Conservation (phyloP, 2,113 vertebrate genomes). For the Apodemus speciosus region DNA sequence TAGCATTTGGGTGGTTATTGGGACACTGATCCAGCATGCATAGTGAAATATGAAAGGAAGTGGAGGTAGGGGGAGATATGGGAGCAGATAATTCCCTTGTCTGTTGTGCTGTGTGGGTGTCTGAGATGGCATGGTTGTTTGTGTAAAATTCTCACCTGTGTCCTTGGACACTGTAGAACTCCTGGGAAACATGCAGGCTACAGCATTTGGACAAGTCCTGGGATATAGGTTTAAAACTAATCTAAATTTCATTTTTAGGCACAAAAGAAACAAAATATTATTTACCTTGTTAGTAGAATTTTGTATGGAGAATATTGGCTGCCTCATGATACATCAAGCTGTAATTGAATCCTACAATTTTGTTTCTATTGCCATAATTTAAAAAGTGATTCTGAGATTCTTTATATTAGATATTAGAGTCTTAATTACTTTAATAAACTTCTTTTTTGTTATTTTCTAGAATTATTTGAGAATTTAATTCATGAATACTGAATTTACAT, state of each 20-base stretch:
- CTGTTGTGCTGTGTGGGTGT: too few species aligned
- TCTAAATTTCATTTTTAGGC: neutral
- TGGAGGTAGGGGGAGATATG: too few species aligned
- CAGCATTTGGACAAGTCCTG: too few species aligned
- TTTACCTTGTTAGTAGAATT: neutral
- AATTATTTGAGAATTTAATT: neutral
- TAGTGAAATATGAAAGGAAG: too few species aligned
- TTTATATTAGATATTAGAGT: neutral
- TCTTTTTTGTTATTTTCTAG: neutral
- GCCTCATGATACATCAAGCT: neutral
- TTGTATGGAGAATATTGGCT: neutral
- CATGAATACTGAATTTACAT: neutral
- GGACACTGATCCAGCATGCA: too few species aligned
- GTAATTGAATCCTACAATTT: neutral
- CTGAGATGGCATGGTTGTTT: too few species aligned
- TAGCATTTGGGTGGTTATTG: too few species aligned
- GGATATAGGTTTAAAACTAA: neutral
- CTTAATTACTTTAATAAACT: neutral
- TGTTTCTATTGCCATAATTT: neutral
- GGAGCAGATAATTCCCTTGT: too few species aligned
- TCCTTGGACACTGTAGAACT: too few species aligned
- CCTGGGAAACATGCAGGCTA: too few species aligned
- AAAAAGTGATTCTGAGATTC: neutral
- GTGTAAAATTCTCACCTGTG: too few species aligned
- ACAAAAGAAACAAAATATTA: neutral